Evolutionary conservation across 2,888 invertebrate species (phyloP), one percentile per base, ranked within the genome.

Genomic region (Scrobipalpa costella): DNA sequence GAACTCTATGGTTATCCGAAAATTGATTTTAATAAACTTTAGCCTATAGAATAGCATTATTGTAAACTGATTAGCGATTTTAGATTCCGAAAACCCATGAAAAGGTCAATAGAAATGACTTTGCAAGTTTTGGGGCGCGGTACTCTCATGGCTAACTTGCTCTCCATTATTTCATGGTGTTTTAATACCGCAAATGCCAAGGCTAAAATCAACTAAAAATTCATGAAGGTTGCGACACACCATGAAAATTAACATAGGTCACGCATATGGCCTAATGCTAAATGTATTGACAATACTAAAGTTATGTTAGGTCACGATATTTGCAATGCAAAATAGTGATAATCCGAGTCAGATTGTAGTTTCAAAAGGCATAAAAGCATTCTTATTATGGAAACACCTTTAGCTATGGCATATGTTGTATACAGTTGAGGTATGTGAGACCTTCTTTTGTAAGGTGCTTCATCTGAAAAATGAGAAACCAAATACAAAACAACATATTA

Each of bases 91-190:
- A 44, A 59, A 38, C 44, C 17, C 19, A 44, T 27, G 8, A 19
- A 59, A 59, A 59, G 59, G 59, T 59, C 44, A 59, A 40, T 59
- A 8, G 78, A 79, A 77, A 78, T 75, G 73, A 60, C 59, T 67
- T 71, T 68, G 64, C 69, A 69, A 71, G 73, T 70, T 69, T 72
- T 68, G 71, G 65, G 66, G 68, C 68, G 72, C 71, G 69, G 67
- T 27, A 5, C 27, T 2, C 5, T 69, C 63, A 63, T 69, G 69
- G 71, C 67, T 68, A 75, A 58, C 57, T 38, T 60, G 60, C 64
- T 64, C 36, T 63, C 38, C 15, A 49, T 59, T 62, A 57, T 50
- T 63, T 58, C 49, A 64, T 61, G 60, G 58, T 62, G 44, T 59
- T 64, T 62, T 17, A 47, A 63, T 34, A 40, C 11, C 33, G 27